Conservation (phyloP, 2,888 invertebrate species). For the Empis livida region DNA sequence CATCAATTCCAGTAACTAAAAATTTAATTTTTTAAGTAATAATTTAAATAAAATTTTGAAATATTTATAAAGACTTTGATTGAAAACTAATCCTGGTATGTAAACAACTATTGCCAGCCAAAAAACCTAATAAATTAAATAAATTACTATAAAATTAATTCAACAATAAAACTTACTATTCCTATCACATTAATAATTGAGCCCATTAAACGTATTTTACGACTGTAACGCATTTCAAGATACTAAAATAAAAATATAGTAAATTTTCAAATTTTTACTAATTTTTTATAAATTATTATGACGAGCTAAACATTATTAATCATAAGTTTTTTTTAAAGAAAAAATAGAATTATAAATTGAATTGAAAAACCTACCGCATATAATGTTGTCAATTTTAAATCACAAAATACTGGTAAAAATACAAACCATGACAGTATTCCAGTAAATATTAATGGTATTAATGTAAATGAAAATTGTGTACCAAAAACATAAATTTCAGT, state of each 20-base stretch:
- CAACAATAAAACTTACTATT: conserved; percentile 42
- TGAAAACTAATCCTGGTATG: conserved; percentile 62
- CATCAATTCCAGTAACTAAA: conserved; percentile 50
- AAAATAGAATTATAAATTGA: not conserved
- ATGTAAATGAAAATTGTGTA: conserved; percentile 53
- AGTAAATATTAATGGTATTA: conserved; percentile 28
- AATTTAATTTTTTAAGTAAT: not conserved
- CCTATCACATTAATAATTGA: conserved; percentile 53
- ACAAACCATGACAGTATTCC: conserved; percentile 42
- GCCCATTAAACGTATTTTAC: conserved; percentile 53
- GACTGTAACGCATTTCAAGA: conserved; percentile 57
- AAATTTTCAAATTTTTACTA: not conserved
- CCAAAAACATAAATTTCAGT: conserved; percentile 70
- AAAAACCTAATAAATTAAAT: conserved; percentile 17
- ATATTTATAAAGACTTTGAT: conserved; percentile 30
- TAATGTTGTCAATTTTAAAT: conserved; percentile 54
- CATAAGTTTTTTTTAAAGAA: not conserved
- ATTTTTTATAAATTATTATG: too few species aligned
- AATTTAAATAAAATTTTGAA: not conserved
- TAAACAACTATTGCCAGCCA: conserved; percentile 43
- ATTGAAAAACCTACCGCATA: conserved; percentile 47
- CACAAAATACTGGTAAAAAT: conserved; percentile 49
- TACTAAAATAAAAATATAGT: conserved; percentile 43
- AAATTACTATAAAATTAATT: not conserved
- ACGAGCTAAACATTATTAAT: too few species aligned